Percentiles rank a stretch among this genome's conserved stretches.
These are phyloP conservation scores for Radopholus similis DNA, from an alignment of 1,140 invertebrate species.

Conservation along the genomic window DNA sequence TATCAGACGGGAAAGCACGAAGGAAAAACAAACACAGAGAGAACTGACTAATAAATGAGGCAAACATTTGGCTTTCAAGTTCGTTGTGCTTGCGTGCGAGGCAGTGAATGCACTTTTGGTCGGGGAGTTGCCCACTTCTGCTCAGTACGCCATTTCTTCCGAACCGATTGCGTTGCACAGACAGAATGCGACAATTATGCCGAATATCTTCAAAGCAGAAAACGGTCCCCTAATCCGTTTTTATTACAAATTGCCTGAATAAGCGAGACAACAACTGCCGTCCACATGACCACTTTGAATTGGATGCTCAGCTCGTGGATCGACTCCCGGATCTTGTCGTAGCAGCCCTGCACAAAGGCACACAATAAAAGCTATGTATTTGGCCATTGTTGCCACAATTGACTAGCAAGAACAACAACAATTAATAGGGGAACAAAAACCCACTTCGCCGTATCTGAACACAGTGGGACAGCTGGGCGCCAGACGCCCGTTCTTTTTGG, in stretches of 20 bases:
- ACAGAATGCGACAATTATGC: constrained; percentile 58
- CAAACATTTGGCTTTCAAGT: no score
- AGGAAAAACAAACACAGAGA: background rate
- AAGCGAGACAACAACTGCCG: constrained; percentile 50
- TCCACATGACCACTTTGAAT: constrained; percentile 59
- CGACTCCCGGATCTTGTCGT: constrained; percentile 50
- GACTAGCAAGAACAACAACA: constrained; percentile 1
- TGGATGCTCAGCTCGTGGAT: constrained; percentile 41
- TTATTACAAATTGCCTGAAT: constrained; percentile 42
- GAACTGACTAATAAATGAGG: constrained; percentile 1
- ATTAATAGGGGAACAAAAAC: constrained; percentile 11
- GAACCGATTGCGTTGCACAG: constrained; percentile 53
- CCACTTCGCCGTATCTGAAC: constrained; percentile 52
- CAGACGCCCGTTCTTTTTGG: constrained; percentile 46
- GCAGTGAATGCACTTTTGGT: background rate
- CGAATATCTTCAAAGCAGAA: constrained; percentile 47
- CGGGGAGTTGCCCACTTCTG: no score
- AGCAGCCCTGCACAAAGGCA: constrained; percentile 45
- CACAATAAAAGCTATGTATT: constrained; percentile 2
- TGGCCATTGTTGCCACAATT: background rate
- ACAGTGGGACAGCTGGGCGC: constrained; percentile 48
- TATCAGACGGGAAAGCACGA: background rate
- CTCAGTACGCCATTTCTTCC: constrained; percentile 44
- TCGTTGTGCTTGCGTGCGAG: background rate
- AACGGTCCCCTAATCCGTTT: background rate